These are phyloP conservation scores for Lissonota sp. DNA, from an alignment of 2,888 invertebrate species.

Conservation along the genomic window DNA sequence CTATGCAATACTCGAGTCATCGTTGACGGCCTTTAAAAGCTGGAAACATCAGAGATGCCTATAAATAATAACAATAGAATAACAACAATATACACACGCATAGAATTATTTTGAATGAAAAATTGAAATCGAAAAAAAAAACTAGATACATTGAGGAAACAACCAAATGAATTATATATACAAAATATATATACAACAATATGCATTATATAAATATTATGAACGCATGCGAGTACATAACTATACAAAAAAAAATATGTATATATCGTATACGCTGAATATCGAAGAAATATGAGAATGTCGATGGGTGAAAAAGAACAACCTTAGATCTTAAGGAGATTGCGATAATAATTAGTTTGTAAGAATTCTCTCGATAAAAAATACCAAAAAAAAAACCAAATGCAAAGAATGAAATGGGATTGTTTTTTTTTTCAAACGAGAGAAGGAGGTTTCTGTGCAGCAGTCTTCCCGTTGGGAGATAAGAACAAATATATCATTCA, in stretches of 20 bases:
- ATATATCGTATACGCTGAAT: constrained; percentile 59
- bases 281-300: constrained; percentile 42
- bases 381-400: constrained; percentile 44
- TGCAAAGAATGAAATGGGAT: constrained; percentile 37
- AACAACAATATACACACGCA: constrained; percentile 47
- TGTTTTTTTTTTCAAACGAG: constrained; percentile 44
- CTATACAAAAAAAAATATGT: constrained; percentile 65
- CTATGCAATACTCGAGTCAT: constrained; percentile 74
- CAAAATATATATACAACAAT: constrained; percentile 59
- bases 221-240: constrained; percentile 50
- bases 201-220: constrained; percentile 52
- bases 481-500: constrained; percentile 60
- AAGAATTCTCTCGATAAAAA: constrained; percentile 73
- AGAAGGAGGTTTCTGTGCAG: not conserved
- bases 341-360: constrained; percentile 83
- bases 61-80: constrained; percentile 54
- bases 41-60: constrained; percentile 73
- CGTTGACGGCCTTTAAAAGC: constrained; percentile 66
- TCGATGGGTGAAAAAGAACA: constrained; percentile 57
- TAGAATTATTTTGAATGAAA: constrained; percentile 75
- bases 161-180: constrained; percentile 57
- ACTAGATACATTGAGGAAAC: constrained; percentile 53
- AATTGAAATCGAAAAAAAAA: constrained; percentile 31
- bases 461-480: constrained; percentile 21
- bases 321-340: constrained; percentile 71